Conservation (phyloP, 2,888 invertebrate genomes). For the Tetranychus piercei region DNA sequence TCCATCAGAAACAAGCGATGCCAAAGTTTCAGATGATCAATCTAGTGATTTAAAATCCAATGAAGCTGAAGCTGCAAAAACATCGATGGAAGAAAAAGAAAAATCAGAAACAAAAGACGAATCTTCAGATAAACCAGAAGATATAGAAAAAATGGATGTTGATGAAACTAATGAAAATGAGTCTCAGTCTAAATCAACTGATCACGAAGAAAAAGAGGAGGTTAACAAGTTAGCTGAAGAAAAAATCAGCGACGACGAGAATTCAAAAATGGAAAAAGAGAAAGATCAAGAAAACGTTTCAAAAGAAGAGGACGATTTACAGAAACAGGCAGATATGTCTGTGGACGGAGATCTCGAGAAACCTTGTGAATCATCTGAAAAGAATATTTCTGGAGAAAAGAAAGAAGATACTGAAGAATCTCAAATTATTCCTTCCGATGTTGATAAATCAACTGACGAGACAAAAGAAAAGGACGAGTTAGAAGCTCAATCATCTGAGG, state of each 20-base stretch:
- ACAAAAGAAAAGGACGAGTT: background rate
- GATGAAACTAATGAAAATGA: conserved; percentile 16
- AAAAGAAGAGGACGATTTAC: background rate
- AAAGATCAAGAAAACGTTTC: too few species aligned
- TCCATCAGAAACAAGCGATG: conserved; percentile 11
- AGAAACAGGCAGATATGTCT: background rate
- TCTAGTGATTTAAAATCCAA: conserved; percentile 21
- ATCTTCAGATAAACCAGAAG: background rate
- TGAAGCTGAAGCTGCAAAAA: background rate
- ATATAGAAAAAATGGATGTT: conserved; percentile 15
- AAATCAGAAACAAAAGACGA: background rate
- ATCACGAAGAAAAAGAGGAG: too few species aligned
- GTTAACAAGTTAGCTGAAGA: too few species aligned
- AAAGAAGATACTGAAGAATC: background rate
- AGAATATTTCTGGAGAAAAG: background rate
- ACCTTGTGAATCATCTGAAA: too few species aligned
- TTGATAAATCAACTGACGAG: background rate
- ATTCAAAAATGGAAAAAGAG: too few species aligned
- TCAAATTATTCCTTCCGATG: background rate
- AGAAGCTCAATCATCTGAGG: background rate
- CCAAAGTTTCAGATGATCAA: conserved; percentile 17
- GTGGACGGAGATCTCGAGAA: too few species aligned
- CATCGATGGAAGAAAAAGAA: background rate
- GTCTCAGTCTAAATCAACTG: background rate
- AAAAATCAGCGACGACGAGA: too few species aligned